Conservation (phyloP, 2,888 invertebrate species). For the Euclidia mi region DNA sequence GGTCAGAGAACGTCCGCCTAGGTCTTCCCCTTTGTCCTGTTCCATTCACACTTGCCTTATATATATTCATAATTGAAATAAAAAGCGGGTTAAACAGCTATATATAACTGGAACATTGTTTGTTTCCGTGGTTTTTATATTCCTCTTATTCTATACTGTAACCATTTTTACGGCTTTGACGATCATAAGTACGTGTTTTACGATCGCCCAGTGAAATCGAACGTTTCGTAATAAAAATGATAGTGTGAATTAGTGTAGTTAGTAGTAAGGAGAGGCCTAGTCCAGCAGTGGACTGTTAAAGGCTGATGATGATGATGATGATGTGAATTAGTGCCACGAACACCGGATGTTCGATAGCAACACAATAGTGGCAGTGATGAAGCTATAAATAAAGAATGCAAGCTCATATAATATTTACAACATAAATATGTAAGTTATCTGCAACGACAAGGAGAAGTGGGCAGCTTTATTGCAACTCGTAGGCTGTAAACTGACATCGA, state of each 20-base stretch:
- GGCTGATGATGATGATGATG: too few species aligned
- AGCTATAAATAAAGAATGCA: constrained; percentile 27
- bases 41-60: too few species aligned
- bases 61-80: constrained; percentile 63
- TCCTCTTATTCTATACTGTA: constrained; percentile 77
- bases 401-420: constrained; percentile 1
- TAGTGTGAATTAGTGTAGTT: too few species aligned
- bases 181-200: constrained; percentile 84
- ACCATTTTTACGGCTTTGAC: constrained; percentile 80
- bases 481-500: too few species aligned
- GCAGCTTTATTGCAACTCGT: too few species aligned
- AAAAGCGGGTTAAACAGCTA: constrained; percentile 54
- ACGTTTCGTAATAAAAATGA: constrained; percentile 48
- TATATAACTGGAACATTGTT: constrained; percentile 79
- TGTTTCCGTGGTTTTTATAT: constrained; percentile 83
- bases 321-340: too few species aligned
- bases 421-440: not conserved
- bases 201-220: constrained; percentile 53
- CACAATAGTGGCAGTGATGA: constrained; percentile 20
- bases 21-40: too few species aligned
- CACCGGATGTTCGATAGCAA: constrained; percentile 15
- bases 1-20: too few species aligned
- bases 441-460: too few species aligned
- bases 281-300: too few species aligned
- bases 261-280: too few species aligned